Conservation (phyloP, 2,888 invertebrate species). For the Agrochola macilenta region DNA sequence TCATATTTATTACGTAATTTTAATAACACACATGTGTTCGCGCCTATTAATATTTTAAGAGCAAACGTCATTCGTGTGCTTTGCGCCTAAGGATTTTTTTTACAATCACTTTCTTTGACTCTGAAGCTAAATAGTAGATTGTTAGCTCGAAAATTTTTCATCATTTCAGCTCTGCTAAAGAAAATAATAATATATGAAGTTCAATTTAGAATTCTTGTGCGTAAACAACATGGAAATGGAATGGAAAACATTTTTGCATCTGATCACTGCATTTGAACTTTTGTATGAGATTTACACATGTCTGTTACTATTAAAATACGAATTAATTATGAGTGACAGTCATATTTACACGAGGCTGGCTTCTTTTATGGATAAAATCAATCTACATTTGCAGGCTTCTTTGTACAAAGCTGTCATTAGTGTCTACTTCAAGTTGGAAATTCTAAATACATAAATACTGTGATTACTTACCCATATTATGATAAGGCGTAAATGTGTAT, state of each 20-base stretch:
- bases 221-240: conserved; percentile 24
- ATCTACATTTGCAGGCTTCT: conserved; percentile 78
- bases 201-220: conserved; percentile 9
- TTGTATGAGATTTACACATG: conserved; percentile 72
- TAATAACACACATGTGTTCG: conserved; percentile 19
- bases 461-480: conserved; percentile 83
- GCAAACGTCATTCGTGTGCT: background rate
- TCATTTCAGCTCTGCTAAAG: conserved; percentile 7
- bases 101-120: background rate
- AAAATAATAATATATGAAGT: background rate
- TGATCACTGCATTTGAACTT: conserved; percentile 79
- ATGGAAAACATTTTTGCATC: conserved; percentile 31
- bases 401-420: conserved; percentile 86
- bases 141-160: background rate
- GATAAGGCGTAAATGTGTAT: conserved; percentile 44
- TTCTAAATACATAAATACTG: conserved; percentile 53
- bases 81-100: background rate
- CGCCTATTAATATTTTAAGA: conserved; percentile 4
- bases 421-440: conserved; percentile 63
- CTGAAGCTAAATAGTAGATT: background rate
- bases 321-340: conserved; percentile 78
- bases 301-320: conserved; percentile 61
- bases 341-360: conserved; percentile 76
- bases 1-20: conserved; percentile 50
- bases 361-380: conserved; percentile 68